A percentile compares a stretch with the other conserved stretches of the same genome.
Evolutionary conservation across 64 coral and sea anemone genomes (phyloP).

Genomic region (Astreopora myriophthalma): DNA sequence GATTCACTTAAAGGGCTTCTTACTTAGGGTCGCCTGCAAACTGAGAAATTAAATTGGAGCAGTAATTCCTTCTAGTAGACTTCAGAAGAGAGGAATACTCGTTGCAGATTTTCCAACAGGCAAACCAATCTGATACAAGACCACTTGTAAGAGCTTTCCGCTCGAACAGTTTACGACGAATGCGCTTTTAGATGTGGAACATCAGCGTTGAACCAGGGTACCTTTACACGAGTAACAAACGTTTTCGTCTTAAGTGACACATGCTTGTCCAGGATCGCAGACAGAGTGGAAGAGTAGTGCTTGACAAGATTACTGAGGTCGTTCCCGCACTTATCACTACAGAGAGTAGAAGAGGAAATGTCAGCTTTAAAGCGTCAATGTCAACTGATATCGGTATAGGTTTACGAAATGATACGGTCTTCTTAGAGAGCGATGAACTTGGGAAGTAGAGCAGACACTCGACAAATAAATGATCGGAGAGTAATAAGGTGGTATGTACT

Average conservation of each 20-base stretch:
- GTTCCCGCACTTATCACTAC: background rate
- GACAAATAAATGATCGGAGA: background rate
- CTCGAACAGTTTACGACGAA: background rate
- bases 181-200: background rate
- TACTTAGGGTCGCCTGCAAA: too few relatives aligned
- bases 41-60: too few relatives aligned
- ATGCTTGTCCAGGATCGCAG: background rate
- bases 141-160: background rate
- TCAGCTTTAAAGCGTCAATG: slow-evolving; percentile 13
- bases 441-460: background rate
- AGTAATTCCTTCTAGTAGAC: too few relatives aligned
- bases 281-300: background rate
- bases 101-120: background rate
- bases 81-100: background rate
- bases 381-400: background rate
- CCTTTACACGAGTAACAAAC: too few relatives aligned
- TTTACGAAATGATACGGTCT: background rate
- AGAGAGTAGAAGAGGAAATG: background rate
- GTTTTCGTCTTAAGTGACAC: background rate
- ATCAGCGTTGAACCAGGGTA: background rate
- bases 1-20: too few relatives aligned
- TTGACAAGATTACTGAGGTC: background rate
- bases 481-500: background rate
- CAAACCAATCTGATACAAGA: background rate
- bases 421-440: background rate